These are phyloP conservation scores for Thysanoteuthis rhombus DNA, from an alignment of 2,888 invertebrate species.

Conservation along the genomic window DNA sequence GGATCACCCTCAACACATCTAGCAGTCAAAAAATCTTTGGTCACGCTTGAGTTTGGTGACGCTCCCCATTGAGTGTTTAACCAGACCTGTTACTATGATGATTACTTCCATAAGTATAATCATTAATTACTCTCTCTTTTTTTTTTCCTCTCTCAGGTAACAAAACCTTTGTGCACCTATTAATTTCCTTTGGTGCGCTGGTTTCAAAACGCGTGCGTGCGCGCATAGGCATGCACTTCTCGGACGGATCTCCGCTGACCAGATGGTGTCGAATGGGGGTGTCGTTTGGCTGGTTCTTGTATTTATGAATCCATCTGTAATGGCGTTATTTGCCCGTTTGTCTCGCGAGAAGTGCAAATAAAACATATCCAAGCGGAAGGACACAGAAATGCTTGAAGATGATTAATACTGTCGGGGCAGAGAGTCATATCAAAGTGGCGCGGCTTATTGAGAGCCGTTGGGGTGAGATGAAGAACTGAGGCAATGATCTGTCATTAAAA, in stretches of 20 bases:
- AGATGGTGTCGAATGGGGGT: neutral
- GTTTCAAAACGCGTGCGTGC: too few species aligned
- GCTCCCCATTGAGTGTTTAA: too few species aligned
- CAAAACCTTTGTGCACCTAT: too few species aligned
- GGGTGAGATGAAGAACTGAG: neutral
- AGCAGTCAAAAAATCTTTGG: too few species aligned
- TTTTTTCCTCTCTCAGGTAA: too few species aligned
- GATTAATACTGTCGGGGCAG: neutral
- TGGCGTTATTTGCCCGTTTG: neutral
- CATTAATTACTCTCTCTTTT: too few species aligned
- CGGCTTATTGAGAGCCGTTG: neutral
- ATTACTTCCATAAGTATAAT: too few species aligned
- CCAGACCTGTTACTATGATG: too few species aligned
- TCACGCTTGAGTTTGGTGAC: too few species aligned
- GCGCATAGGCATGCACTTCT: too few species aligned
- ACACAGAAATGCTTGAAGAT: neutral
- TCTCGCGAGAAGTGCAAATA: neutral
- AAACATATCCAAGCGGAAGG: neutral
- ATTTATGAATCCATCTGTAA: neutral
- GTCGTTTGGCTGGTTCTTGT: neutral
- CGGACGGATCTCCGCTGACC: neutral
- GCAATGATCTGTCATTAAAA: neutral
- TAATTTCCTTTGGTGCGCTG: too few species aligned
- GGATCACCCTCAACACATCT: too few species aligned
- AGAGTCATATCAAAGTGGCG: neutral